Evolutionary conservation across 2,113 vertebrate genomes (phyloP).

Genomic region (Oryctolagus cuniculus): mOryCun1.1 NC_091437.1:8082001-8082500

Average conservation of each 20-base stretch:
- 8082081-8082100: neutral
- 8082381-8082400: neutral
- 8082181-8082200: neutral
- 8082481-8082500: neutral
- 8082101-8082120: neutral
- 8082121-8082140: neutral
- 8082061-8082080: neutral
- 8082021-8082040: constrained; percentile 14
- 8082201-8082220: neutral
- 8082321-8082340: neutral
- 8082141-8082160: neutral
- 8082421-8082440: neutral
- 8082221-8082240: neutral
- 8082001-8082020: neutral
- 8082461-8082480: neutral
- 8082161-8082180: neutral
- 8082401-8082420: neutral
- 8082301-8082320: neutral
- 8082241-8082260: neutral
- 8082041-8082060: neutral
- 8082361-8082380: neutral
- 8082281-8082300: neutral
- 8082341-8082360: constrained; percentile 2
- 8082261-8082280: neutral
- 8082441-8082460: neutral